phyloP scores from a whole-genome alignment of 1,140 invertebrate genomes.

The Littorina saxatilis region DNA sequence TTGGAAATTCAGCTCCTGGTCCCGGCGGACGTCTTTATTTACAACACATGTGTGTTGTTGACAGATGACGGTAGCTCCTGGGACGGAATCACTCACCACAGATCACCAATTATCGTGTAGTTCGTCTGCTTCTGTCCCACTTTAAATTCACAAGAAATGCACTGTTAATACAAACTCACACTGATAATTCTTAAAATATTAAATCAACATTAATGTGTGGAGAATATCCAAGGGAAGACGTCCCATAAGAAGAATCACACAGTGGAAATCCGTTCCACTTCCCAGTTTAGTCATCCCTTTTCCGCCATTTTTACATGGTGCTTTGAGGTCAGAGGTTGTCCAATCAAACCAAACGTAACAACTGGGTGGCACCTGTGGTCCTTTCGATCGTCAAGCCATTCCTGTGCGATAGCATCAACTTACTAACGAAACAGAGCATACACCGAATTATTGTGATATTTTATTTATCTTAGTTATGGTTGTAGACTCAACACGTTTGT shows the following conservation, averaged over 20 bases:
- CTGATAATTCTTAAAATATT: not conserved
- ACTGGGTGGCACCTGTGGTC: conserved; percentile 18
- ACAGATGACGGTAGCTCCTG: not conserved
- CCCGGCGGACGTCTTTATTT: not conserved
- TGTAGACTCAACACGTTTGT: no score
- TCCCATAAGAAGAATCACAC: not conserved
- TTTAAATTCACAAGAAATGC: not conserved
- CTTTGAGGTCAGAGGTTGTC: conserved; percentile 47
- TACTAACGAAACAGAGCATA: no score
- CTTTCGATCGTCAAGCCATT: not conserved
- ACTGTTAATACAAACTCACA: not conserved
- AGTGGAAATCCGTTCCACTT: not conserved
- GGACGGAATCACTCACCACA: not conserved
- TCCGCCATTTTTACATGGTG: conserved; percentile 50
- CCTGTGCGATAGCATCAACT: no score
- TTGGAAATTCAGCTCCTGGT: not conserved
- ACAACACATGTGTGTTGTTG: not conserved
- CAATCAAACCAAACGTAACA: conserved; percentile 42
- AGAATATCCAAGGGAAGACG: not conserved
- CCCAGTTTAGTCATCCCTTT: conserved; percentile 35
- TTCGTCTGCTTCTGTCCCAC: not conserved
- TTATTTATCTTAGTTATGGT: no score
- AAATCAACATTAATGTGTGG: not conserved
- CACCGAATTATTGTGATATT: no score
- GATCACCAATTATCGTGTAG: not conserved